Evolutionary conservation across 2,888 invertebrate genomes (phyloP).

Genomic region (Acheta domesticus): DNA sequence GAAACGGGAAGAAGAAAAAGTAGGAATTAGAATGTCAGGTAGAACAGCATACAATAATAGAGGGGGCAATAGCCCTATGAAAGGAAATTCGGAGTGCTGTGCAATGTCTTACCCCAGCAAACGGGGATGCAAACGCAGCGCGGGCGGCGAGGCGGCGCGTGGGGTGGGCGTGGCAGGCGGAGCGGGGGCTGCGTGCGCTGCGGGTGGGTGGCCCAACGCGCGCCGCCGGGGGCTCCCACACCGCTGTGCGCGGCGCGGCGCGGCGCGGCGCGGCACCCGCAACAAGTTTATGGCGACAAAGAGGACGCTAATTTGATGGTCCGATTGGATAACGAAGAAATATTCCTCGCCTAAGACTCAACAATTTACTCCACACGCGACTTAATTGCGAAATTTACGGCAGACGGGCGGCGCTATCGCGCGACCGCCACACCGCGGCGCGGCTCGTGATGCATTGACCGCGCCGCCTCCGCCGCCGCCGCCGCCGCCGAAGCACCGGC

Average conservation of each 20-base stretch:
- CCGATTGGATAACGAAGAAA: constrained; percentile 11
- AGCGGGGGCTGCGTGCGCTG: too few species aligned
- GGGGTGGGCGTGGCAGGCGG: too few species aligned
- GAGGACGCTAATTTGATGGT: constrained; percentile 18
- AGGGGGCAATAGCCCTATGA: too few species aligned
- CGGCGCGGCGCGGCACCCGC: background rate
- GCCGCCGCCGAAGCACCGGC: background rate
- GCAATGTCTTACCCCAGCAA: too few species aligned
- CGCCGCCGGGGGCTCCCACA: background rate
- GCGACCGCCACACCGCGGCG: background rate
- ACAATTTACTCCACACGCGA: constrained; percentile 18
- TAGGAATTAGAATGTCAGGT: too few species aligned
- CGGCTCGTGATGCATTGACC: background rate
- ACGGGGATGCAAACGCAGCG: too few species aligned
- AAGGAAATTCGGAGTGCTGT: too few species aligned
- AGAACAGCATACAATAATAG: too few species aligned
- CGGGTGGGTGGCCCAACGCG: too few species aligned
- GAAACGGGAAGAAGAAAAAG: too few species aligned
- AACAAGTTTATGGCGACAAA: constrained; percentile 2
- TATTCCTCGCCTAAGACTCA: constrained; percentile 18
- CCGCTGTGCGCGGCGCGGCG: background rate
- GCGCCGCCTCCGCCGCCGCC: background rate
- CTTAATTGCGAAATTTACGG: constrained; percentile 3
- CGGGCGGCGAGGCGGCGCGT: too few species aligned
- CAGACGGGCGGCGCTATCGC: background rate